These are phyloP conservation scores for Stomatorhinus ivindoensis DNA, from an alignment of 2,113 vertebrate species.

Conservation along the genomic window DNA sequence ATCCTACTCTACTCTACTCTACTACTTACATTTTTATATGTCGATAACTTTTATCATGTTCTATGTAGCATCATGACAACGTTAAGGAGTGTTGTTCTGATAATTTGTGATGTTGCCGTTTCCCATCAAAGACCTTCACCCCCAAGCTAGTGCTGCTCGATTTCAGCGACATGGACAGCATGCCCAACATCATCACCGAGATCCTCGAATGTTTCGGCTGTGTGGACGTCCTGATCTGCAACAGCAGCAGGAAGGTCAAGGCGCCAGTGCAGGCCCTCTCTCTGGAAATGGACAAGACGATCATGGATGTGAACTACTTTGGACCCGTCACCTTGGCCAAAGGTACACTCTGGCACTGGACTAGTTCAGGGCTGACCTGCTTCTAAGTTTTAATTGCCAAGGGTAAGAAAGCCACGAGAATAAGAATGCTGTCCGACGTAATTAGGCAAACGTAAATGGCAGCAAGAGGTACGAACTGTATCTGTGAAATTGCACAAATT, in stretches of 20 bases:
- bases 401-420: not conserved
- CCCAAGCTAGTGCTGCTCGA: conserved; percentile 88
- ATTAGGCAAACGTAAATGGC: not conserved
- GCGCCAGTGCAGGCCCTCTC: conserved; percentile 79
- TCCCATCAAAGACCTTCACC: conserved; percentile 70
- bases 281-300: conserved; percentile 81
- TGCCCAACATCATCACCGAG: conserved; percentile 73
- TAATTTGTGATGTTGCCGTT: conserved; percentile 31
- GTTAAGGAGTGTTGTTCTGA: not conserved
- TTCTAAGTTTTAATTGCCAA: not conserved
- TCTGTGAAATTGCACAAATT: not conserved
- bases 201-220: conserved; percentile 83
- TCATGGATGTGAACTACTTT: conserved; percentile 96
- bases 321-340: conserved; percentile 84
- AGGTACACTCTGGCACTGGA: conserved; percentile 56
- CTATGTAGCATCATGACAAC: not conserved
- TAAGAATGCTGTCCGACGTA: not conserved
- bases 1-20: too few relatives aligned
- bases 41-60: not conserved
- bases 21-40: not conserved
- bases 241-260: conserved; percentile 84
- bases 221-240: conserved; percentile 85
- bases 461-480: not conserved
- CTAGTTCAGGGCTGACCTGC: not conserved
- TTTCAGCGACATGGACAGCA: conserved; percentile 76